Conservation (phyloP, 2,113 vertebrate genomes). For the Coptodon rendalli region DNA sequence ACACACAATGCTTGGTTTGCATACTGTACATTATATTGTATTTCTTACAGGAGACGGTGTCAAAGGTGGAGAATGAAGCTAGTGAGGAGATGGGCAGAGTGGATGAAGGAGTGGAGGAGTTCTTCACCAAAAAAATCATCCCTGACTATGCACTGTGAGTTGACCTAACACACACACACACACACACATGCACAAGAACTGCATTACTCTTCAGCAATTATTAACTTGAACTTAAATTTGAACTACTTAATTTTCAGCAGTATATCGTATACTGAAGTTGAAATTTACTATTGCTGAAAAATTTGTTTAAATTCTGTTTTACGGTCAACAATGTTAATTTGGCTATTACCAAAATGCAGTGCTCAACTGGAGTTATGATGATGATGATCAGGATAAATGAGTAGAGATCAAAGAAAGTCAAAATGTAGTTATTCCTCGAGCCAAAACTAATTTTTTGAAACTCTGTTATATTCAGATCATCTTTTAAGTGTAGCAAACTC, state of each 20-base stretch:
- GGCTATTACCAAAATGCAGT: not conserved
- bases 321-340: not conserved
- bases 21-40: not conserved
- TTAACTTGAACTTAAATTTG: not conserved
- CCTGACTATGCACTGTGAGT: constrained; percentile 84
- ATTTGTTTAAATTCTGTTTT: not conserved
- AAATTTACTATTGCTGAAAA: not conserved
- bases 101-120: constrained; percentile 94
- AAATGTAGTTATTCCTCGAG: not conserved
- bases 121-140: constrained; percentile 92
- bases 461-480: not conserved
- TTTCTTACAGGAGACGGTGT: constrained; percentile 73
- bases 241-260: not conserved
- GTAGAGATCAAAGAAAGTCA: not conserved
- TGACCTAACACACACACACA: not conserved
- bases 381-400: not conserved
- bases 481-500: not conserved
- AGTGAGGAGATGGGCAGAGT: constrained; percentile 82
- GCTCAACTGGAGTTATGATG: not conserved
- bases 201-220: not conserved
- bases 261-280: not conserved
- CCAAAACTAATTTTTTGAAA: not conserved
- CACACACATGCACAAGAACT: not conserved
- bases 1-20: not conserved
- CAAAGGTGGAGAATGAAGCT: constrained; percentile 79